Percentiles rank a stretch among this genome's conserved stretches.
These are phyloP conservation scores for Paracentrotus lividus DNA, from an alignment of 53 echinoderm and acorn worm species.

Conservation along the genomic window DNA sequence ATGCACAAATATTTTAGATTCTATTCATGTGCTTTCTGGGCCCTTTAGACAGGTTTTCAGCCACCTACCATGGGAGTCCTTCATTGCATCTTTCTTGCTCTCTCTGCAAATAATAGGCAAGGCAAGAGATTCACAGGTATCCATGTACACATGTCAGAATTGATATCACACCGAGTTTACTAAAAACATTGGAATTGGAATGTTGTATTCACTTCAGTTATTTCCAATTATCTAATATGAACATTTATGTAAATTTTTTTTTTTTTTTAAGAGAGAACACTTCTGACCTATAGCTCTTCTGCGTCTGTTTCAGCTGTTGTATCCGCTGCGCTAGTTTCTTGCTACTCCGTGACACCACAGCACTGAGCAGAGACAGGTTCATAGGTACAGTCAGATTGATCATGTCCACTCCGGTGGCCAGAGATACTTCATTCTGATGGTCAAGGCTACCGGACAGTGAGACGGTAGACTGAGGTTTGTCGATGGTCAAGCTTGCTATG, in stretches of 20 bases:
- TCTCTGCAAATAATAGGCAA: no score
- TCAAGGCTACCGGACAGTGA: conserved; percentile 74
- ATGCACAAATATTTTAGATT: no score
- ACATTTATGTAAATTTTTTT: not conserved
- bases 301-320: conserved; percentile 81
- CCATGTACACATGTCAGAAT: no score
- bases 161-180: no score
- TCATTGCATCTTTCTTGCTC: no score
- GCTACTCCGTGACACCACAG: conserved; percentile 84
- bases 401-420: conserved; percentile 73
- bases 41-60: no score
- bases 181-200: no score
- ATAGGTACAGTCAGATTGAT: conserved; percentile 86
- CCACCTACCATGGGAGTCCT: no score
- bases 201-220: no score
- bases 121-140: no score
- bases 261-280: not conserved
- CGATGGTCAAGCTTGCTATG: conserved; percentile 81
- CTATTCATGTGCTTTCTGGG: no score
- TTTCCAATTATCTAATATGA: no score
- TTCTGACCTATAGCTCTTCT: conserved; percentile 75
- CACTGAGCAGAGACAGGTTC: conserved; percentile 84
- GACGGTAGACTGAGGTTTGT: conserved; percentile 83
- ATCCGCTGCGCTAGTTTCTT: conserved; percentile 89
- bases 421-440: conserved; percentile 74